A percentile compares a stretch with the other conserved stretches of the same genome.
Evolutionary conservation across 2,888 invertebrate species (phyloP).

Genomic region (Patella depressa): DNA sequence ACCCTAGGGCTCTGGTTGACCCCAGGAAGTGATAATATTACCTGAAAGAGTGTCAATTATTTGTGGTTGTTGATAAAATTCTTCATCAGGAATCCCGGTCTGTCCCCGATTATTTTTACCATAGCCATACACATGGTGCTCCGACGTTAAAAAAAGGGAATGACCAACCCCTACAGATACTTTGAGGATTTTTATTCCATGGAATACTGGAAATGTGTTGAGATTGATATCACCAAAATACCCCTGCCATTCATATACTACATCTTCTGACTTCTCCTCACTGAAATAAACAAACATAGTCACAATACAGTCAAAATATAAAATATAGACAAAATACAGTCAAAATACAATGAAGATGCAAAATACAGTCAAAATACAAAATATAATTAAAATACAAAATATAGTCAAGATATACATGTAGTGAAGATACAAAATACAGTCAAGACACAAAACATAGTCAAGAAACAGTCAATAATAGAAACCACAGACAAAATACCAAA

Average conservation of each 20-base stretch:
- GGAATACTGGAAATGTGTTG: conserved; percentile 48
- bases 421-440: no score
- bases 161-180: conserved; percentile 62
- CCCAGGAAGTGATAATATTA: conserved; percentile 24
- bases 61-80: conserved; percentile 52
- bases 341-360: no score
- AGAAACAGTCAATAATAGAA: no score
- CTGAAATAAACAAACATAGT: conserved; percentile 33
- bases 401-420: no score
- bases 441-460: no score
- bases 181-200: conserved; percentile 43
- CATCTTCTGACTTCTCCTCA: conserved; percentile 36
- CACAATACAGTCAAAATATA: no score
- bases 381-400: no score
- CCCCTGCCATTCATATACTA: conserved; percentile 59
- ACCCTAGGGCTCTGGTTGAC: no score
- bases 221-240: conserved; percentile 52
- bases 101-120: conserved; percentile 66
- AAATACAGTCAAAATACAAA: no score
- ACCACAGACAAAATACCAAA: no score
- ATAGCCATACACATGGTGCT: conserved; percentile 59
- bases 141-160: conserved; percentile 60
- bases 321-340: no score
- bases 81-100: conserved; percentile 53
- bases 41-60: conserved; percentile 50